These are phyloP conservation scores for Zootermopsis nevadensis DNA, from an alignment of 2,888 invertebrate genomes.

Conservation along the genomic window DNA sequence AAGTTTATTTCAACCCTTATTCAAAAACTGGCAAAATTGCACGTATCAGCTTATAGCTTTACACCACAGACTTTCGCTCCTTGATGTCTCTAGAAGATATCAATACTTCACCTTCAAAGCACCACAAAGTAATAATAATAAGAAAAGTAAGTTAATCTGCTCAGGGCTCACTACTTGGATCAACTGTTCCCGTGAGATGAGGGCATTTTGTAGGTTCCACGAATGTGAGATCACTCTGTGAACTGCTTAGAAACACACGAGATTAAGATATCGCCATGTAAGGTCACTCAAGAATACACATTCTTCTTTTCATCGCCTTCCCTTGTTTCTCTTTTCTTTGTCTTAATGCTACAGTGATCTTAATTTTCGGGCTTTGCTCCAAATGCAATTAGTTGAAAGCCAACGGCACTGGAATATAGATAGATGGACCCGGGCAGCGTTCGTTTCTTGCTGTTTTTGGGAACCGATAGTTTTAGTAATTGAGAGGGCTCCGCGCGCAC, in stretches of 20 bases:
- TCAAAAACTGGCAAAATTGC: too few species aligned
- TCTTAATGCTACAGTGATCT: constrained; percentile 4
- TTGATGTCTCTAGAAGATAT: too few species aligned
- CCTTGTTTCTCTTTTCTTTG: not conserved
- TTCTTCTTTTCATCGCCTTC: not conserved
- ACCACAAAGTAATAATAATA: too few species aligned
- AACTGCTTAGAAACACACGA: not conserved
- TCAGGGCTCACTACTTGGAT: too few species aligned
- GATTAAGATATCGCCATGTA: not conserved
- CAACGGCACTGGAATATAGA: not conserved
- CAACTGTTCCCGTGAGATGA: too few species aligned
- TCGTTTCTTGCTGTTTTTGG: not conserved
- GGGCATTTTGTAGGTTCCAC: too few species aligned
- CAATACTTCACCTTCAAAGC: too few species aligned
- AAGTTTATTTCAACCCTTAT: too few species aligned
- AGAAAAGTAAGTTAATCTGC: too few species aligned
- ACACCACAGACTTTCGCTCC: too few species aligned
- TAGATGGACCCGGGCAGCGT: not conserved
- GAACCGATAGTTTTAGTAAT: constrained; percentile 5
- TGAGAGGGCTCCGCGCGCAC: not conserved
- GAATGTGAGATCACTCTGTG: too few species aligned
- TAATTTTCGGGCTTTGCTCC: constrained; percentile 16
- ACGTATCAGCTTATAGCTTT: too few species aligned
- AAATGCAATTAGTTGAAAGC: constrained; percentile 16
- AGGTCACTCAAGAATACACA: not conserved